Base-by-base conservation (phyloP, 2,888 invertebrate genomes). In the Rosalia funebris region DNA sequence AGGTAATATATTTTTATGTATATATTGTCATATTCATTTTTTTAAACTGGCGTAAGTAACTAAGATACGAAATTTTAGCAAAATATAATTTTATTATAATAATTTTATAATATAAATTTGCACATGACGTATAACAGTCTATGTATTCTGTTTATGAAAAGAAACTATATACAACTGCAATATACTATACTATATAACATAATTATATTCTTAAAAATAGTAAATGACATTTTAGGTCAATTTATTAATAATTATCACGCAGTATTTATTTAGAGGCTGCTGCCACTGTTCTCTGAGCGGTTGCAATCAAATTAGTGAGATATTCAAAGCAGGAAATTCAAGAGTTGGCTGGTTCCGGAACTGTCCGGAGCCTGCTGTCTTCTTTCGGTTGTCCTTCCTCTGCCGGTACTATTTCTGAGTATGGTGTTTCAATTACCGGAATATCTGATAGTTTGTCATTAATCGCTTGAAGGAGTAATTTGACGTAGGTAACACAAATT, bases 321-420 rank as follows among this genome's bases (percentile, higher is more conserved):
- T 50, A 37, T 25, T 37, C 39, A 14, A 50, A 50, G 15, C 50
- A 50, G 4, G 50, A 37, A 1, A 7, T 11, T 25, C 50, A 50
- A 2, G 50, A 39, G 14, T 44, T 44, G 5, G 37, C 20, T 14
- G 41, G 34, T 46, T 41, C 19, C 11, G 41, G 2, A 11, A 34
- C 25, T 25, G 10, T 3, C 25, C 25, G 25, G 9, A 3, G 9
- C 9, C 25, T 25, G 25, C 4, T 25, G 25, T 52, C 46, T 14
- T 15, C 32, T 44, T 31, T 37, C 3, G 19, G 17, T 12, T 20
- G n/a, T 16, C 10, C 1, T 52, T 16, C 17, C 0, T 12, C 12
- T 57, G 37, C 45, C 14, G 25, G 15, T n/a, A 2, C 32, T n/a
- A 5, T 10, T 44, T 19, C 58, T n/a, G 34, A 17, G 12, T 34